These are phyloP conservation scores for Tympanoctomys barrerae DNA, from an alignment of 2,797 vertebrate genomes.

Conservation along the genomic window DNA sequence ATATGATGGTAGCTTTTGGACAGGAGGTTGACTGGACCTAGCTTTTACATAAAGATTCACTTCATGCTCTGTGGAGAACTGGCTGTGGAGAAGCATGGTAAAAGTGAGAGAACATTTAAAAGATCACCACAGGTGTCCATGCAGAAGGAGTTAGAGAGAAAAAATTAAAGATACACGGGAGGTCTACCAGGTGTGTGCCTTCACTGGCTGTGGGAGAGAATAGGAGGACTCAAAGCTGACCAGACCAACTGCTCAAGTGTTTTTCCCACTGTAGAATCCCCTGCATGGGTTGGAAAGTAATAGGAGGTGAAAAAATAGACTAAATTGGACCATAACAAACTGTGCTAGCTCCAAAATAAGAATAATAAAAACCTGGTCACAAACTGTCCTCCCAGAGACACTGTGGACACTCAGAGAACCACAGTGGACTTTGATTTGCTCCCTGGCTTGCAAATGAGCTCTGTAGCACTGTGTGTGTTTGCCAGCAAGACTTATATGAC, in stretches of 20 bases:
- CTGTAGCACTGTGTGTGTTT: not conserved
- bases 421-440: not conserved
- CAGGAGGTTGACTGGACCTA: not conserved
- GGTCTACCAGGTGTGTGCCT: not conserved
- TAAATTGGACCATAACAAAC: slow-evolving; percentile 48
- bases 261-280: not conserved
- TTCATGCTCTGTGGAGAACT: not conserved
- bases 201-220: not conserved
- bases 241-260: not conserved
- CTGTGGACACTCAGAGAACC: slow-evolving; percentile 13
- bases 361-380: slow-evolving; percentile 52
- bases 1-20: not conserved
- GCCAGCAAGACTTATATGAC: slow-evolving; percentile 21
- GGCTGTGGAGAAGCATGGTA: not conserved
- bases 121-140: not conserved
- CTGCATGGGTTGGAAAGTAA: not conserved
- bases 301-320: slow-evolving; percentile 38
- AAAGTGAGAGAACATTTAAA: not conserved
- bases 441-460: slow-evolving; percentile 49
- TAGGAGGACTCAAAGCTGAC: not conserved
- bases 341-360: slow-evolving; percentile 19
- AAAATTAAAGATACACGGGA: not conserved
- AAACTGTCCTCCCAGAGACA: slow-evolving; percentile 59
- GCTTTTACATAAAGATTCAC: slow-evolving; percentile 34
- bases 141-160: not conserved